These are phyloP conservation scores for Leptoclinus maculatus DNA, from an alignment of 2,797 vertebrate species.

Conservation along the genomic window DNA sequence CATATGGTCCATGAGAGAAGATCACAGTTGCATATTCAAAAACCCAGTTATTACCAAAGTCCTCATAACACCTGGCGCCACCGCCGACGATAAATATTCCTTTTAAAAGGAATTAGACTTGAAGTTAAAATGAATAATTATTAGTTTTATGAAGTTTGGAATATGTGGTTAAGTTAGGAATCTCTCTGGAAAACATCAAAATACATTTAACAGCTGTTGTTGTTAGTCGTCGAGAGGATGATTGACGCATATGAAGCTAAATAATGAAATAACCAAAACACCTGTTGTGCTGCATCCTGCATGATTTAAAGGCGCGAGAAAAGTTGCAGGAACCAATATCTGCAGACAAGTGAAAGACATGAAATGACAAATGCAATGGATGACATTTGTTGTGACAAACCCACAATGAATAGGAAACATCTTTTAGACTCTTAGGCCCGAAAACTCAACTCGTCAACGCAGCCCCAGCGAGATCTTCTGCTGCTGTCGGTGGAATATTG, in stretches of 20 bases:
- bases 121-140: slow-evolving; percentile 27
- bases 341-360: neutral
- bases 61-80: slow-evolving; percentile 56
- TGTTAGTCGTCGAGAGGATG: slow-evolving; percentile 31
- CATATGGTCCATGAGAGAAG: slow-evolving; percentile 56
- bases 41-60: slow-evolving; percentile 33
- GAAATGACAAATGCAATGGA: neutral
- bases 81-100: neutral
- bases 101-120: slow-evolving; percentile 31
- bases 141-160: slow-evolving; percentile 33
- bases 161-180: slow-evolving; percentile 13
- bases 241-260: slow-evolving; percentile 36
- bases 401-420: too few species aligned
- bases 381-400: neutral
- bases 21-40: slow-evolving; percentile 31
- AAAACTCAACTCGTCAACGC: neutral
- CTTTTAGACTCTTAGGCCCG: neutral
- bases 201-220: slow-evolving; percentile 57
- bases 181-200: slow-evolving; percentile 27
- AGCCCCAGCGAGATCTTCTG: too few species aligned
- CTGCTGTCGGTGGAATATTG: neutral
- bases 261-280: neutral
- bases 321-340: neutral
- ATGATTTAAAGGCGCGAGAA: neutral
- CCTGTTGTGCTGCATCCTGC: neutral